A percentile compares a stretch with the other conserved stretches of the same genome.
Evolutionary conservation across 2,797 vertebrate genomes (phyloP).

Genomic region (Chaetophractus vellerosus): DNA sequence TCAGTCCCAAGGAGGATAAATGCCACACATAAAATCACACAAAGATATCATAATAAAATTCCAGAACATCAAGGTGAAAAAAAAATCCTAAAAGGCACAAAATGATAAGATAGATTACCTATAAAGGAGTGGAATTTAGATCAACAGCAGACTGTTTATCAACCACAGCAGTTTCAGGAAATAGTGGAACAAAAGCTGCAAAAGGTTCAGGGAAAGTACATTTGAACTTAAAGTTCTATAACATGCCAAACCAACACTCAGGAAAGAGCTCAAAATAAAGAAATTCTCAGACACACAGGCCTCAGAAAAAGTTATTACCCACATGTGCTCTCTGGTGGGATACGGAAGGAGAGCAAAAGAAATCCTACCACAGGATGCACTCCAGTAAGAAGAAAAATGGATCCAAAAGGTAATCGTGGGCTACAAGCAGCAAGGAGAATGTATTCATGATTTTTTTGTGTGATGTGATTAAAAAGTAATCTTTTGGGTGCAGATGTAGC

Average conservation of each 20-base stretch:
- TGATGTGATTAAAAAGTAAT: conserved; percentile 42
- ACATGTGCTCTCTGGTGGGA: not conserved
- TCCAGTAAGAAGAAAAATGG: conserved; percentile 45
- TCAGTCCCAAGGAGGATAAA: not conserved
- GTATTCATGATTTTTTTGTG: not conserved
- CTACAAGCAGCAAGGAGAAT: not conserved
- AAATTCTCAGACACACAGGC: not conserved
- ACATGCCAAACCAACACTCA: not conserved
- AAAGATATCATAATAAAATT: not conserved
- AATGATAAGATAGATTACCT: not conserved
- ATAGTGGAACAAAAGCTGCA: not conserved
- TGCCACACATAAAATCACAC: conserved; percentile 1
- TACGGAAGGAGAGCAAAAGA: not conserved
- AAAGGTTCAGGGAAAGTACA: conserved; percentile 54
- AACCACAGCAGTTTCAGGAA: conserved; percentile 8
- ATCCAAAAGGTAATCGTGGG: not conserved
- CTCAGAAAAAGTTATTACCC: not conserved
- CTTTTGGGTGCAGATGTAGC: not conserved
- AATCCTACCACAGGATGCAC: not conserved
- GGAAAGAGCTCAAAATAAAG: conserved; percentile 1
- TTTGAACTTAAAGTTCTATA: not conserved
- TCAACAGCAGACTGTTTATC: not conserved
- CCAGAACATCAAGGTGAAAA: not conserved
- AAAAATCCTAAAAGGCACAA: not conserved
- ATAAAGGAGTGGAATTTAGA: not conserved